Evolutionary conservation across 2,113 vertebrate genomes (phyloP).

Genomic region (Recurvirostra avosetta): DNA sequence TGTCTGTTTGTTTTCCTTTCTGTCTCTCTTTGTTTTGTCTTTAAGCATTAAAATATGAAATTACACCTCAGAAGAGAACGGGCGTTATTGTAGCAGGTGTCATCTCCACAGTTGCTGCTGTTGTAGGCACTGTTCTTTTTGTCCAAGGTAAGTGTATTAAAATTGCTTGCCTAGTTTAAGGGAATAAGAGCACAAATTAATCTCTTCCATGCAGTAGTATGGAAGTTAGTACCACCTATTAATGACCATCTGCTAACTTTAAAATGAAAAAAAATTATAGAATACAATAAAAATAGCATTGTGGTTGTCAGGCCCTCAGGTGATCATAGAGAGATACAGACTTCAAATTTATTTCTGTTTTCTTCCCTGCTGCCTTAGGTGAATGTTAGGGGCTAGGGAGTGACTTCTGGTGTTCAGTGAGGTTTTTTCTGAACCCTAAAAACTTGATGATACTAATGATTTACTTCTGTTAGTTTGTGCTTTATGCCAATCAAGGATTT

Average conservation of each 20-base stretch:
- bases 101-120: neutral
- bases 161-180: neutral
- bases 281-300: neutral
- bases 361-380: neutral
- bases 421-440: neutral
- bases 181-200: neutral
- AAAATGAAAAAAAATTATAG: neutral
- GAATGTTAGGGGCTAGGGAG: neutral
- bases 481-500: neutral
- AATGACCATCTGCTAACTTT: neutral
- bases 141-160: conserved; percentile 61
- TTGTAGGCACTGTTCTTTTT: conserved; percentile 65
- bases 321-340: neutral
- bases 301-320: neutral
- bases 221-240: neutral
- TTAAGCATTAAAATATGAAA: conserved; percentile 68
- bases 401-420: neutral
- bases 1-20: conserved; percentile 17
- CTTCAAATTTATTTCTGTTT: neutral
- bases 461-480: neutral
- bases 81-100: conserved; percentile 24
- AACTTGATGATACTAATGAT: neutral
- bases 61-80: conserved; percentile 32
- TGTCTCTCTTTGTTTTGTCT: conserved; percentile 15
- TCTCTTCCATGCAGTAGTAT: neutral